Evolutionary conservation across 2,113 vertebrate genomes (phyloP).

Genomic region (Forbesichthys agassizii): DNA sequence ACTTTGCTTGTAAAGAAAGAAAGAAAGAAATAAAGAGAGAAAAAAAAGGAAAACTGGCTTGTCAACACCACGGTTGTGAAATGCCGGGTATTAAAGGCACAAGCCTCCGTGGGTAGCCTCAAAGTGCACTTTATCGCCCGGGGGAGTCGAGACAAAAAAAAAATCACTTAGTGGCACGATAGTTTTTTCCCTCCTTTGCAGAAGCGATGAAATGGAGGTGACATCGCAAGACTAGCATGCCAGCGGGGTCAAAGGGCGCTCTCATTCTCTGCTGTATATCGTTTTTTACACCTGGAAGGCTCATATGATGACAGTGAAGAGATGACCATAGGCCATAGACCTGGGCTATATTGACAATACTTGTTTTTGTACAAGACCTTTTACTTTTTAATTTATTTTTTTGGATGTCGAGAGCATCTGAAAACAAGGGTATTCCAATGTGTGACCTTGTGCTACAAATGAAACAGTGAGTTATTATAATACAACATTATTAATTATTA

Average conservation of each 20-base stretch:
- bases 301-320: constrained; percentile 8
- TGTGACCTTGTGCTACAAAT: too few species aligned
- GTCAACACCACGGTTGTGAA: constrained; percentile 61
- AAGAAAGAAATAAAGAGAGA: neutral
- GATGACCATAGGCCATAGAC: neutral
- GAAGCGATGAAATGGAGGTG: constrained; percentile 38
- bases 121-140: constrained; percentile 66
- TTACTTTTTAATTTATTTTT: too few species aligned
- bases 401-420: too few species aligned
- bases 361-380: too few species aligned
- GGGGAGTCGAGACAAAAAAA: constrained; percentile 52
- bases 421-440: too few species aligned
- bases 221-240: constrained; percentile 35
- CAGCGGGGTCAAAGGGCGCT: constrained; percentile 15
- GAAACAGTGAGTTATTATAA: neutral
- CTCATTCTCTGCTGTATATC: constrained; percentile 2
- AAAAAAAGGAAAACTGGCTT: constrained; percentile 38
- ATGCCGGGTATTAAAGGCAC: constrained; percentile 62
- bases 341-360: neutral
- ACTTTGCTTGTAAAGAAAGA: constrained; percentile 49
- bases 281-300: constrained; percentile 21
- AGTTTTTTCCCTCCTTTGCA: constrained; percentile 46
- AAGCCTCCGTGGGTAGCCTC: constrained; percentile 52
- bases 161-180: constrained; percentile 60
- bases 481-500: too few species aligned